Percentiles rank a stretch among this genome's conserved stretches.
These are phyloP conservation scores for Empidonax alnorum DNA, from an alignment of 2,113 vertebrate genomes.

Conservation along the genomic window DNA sequence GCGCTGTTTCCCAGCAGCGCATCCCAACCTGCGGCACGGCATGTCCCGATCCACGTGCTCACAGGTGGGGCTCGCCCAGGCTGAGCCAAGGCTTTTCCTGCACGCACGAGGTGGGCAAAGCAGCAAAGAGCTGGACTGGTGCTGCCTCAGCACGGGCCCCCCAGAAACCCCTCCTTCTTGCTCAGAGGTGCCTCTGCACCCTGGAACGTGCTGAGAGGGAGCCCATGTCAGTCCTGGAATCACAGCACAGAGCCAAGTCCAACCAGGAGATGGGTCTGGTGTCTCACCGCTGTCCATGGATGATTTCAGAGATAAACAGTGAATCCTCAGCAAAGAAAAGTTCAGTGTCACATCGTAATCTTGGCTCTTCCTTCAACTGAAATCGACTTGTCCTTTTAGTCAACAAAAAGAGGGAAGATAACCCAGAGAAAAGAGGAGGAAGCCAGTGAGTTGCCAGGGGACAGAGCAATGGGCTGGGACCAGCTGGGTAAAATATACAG, in stretches of 20 bases:
- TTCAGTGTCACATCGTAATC: fast-evolving
- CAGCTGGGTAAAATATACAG: background rate
- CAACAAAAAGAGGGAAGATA: background rate
- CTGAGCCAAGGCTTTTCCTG: background rate
- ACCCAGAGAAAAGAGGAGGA: background rate
- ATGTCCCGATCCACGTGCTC: background rate
- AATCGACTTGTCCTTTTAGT: background rate
- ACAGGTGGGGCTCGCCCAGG: background rate
- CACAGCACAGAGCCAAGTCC: background rate
- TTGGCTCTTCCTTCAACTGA: background rate
- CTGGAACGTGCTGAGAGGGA: fast-evolving
- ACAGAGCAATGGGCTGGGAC: background rate
- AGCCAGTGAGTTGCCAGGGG: background rate
- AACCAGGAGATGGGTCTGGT: background rate
- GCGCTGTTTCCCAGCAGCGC: background rate
- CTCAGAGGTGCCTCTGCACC: background rate
- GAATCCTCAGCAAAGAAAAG: background rate
- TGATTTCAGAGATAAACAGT: background rate
- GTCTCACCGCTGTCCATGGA: fast-evolving
- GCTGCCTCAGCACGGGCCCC: background rate
- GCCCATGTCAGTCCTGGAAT: fast-evolving
- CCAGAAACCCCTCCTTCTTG: background rate
- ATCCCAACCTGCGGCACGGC: background rate
- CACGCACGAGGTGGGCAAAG: fast-evolving
- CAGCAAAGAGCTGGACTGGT: background rate